Evolutionary conservation across 2,797 vertebrate genomes (phyloP).

Genomic region (Periparus ater): DNA sequence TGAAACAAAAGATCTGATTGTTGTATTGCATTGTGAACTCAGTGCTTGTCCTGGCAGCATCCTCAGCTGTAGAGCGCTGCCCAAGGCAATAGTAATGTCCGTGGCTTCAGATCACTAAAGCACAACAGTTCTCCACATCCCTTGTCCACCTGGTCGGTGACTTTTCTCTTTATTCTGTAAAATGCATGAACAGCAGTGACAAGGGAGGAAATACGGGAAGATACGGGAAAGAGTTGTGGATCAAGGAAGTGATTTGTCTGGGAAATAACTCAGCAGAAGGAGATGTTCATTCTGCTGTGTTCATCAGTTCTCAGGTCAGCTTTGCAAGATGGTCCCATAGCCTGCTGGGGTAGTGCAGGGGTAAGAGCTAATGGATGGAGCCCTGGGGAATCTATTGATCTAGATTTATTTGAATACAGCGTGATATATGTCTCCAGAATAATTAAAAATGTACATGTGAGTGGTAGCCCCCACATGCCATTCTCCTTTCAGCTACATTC

Average conservation of each 20-base stretch:
- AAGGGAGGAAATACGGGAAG: background rate
- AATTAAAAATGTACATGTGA: conserved; percentile 14
- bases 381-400: conserved; percentile 7
- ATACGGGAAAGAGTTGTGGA: background rate
- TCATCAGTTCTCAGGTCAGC: background rate
- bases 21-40: background rate
- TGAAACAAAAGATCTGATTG: background rate
- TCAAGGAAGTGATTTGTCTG: background rate
- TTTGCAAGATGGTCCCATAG: background rate
- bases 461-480: background rate
- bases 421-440: background rate
- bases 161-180: background rate
- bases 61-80: background rate
- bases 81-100: background rate
- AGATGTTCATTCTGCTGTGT: background rate
- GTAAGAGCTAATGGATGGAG: conserved; percentile 2
- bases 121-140: background rate
- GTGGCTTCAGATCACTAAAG: background rate
- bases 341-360: background rate
- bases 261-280: background rate
- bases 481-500: conserved; percentile 14
- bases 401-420: conserved; percentile 28
- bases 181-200: background rate
- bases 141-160: background rate
- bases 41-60: background rate